Percentiles rank a stretch among this genome's conserved stretches.
phyloP scores from a whole-genome alignment of 1,140 invertebrate genomes.

The Leucophenga varia region DNA sequence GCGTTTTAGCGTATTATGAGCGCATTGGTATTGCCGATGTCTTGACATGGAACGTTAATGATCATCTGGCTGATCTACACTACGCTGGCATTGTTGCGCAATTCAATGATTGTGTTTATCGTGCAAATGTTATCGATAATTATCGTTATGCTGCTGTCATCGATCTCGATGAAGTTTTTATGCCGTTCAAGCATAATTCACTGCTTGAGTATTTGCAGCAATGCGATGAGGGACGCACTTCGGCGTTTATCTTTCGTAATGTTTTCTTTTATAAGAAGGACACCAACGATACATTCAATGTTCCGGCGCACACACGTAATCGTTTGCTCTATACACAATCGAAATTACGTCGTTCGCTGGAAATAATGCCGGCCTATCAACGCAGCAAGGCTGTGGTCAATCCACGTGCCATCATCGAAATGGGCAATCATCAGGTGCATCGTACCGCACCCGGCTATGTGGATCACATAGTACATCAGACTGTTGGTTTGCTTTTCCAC shows the following conservation, averaged over 20 bases:
- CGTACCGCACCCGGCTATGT: constrained; percentile 40
- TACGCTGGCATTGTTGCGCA: constrained; percentile 66
- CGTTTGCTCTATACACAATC: constrained; percentile 57
- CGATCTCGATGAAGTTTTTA: constrained; percentile 66
- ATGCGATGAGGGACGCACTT: constrained; percentile 43
- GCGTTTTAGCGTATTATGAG: constrained; percentile 60
- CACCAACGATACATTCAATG: constrained; percentile 58
- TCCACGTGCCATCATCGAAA: constrained; percentile 60
- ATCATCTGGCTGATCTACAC: constrained; percentile 56
- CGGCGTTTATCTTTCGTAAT: constrained; percentile 63
- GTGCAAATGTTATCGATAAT: constrained; percentile 53
- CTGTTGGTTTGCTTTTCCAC: constrained; percentile 47
- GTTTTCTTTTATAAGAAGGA: constrained; percentile 66
- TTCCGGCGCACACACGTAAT: constrained; percentile 53
- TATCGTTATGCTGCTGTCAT: constrained; percentile 61
- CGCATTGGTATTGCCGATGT: constrained; percentile 57
- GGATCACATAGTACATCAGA: constrained; percentile 37
- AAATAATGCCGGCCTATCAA: constrained; percentile 60
- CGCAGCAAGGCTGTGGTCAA: constrained; percentile 66
- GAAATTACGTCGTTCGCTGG: constrained; percentile 60
- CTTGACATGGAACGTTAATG: constrained; percentile 63
- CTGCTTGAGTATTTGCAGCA: constrained; percentile 48
- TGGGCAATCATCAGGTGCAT: constrained; percentile 68
- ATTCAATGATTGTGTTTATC: constrained; percentile 66
- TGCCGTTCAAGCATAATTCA: constrained; percentile 59